These are phyloP conservation scores for Beris chalybata DNA, from an alignment of 2,888 invertebrate species.

Conservation along the genomic window DNA sequence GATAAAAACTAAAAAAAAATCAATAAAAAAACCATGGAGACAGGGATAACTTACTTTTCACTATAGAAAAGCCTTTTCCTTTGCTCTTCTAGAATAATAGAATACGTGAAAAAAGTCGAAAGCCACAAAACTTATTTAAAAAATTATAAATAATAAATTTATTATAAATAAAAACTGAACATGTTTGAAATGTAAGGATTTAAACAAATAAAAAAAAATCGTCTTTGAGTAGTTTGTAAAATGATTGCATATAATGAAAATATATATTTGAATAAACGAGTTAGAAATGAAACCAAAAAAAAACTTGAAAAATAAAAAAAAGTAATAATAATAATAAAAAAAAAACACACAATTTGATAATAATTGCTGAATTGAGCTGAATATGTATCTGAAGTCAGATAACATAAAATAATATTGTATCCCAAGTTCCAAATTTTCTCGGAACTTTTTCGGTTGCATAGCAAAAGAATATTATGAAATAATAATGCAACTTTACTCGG, in stretches of 20 bases:
- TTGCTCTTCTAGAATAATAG: conserved; percentile 11
- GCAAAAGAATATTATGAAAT: conserved; percentile 15
- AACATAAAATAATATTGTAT: conserved; percentile 13
- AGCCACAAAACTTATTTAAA: conserved; percentile 16
- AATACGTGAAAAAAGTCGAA: conserved; percentile 14
- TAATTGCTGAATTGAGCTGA: neutral
- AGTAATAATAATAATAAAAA: conserved; percentile 11
- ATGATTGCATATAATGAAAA: conserved; percentile 37
- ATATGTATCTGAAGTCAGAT: neutral
- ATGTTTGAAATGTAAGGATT: neutral
- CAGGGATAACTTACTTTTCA: conserved; percentile 41
- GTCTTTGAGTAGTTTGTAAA: conserved; percentile 43
- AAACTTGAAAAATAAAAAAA: conserved; percentile 3
- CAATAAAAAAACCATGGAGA: conserved; percentile 38
- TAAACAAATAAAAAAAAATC: conserved; percentile 24
- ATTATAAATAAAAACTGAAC: conserved; percentile 15
- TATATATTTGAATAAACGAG: conserved; percentile 35
- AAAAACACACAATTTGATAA: conserved; percentile 2
- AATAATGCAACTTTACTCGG: too few relatives aligned
- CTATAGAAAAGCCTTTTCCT: conserved; percentile 36
- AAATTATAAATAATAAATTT: conserved; percentile 22
- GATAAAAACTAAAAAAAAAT: conserved; percentile 41
- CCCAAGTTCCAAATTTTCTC: conserved; percentile 33
- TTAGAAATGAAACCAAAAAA: conserved; percentile 16
- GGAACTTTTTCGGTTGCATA: conserved; percentile 32